Evolutionary conservation across 2,888 invertebrate genomes (phyloP), one percentile per base, ranked within the genome.

Genomic region (Argyra leucocephala): DNA sequence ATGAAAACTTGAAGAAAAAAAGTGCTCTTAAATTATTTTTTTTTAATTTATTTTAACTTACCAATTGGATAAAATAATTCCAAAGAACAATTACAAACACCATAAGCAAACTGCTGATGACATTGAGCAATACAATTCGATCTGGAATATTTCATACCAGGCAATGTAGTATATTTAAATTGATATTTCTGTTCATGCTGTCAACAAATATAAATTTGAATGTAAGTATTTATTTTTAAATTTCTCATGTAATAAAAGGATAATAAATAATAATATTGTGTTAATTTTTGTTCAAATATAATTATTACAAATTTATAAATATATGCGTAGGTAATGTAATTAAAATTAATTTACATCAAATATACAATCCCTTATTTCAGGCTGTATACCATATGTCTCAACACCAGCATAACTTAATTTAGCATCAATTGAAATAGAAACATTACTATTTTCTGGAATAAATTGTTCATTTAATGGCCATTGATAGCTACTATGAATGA

Each of bases 61-160:
- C 79, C 78, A 66, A 74, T 73, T 58, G 80, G 79, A 74, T 75
- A 79, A 37, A 79, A 70, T 64, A 78, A 69, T 66, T 79, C 80
- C 69, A 79, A 63, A 22, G 77, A 78, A 69, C 80, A 80, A 69
- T 79, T 79, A 66, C 79, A 80, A 67, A 74, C 76, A 37, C 71
- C 70, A 31, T 76, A 67, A 69, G 77, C 71, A 72, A 78, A 74
- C 69, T 75, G 73, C 69, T 79, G 79, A 69, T 77, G 76, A 69
- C 80, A 80, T 69, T 78, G 74, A 23, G 78, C 72, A 65, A 73
- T 69, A 67, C 79, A 80, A 72, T 80, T 80, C 66, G 76, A 73
- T 67, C 73, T 71, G 73, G 78, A 76, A 68, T 80, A 79, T 61
- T 73, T 71, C 66, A 76, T 75, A 26, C 76, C 78, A 9, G 71